Conservation (phyloP, 2,888 invertebrate genomes). For the Apodemia duryi region DNA sequence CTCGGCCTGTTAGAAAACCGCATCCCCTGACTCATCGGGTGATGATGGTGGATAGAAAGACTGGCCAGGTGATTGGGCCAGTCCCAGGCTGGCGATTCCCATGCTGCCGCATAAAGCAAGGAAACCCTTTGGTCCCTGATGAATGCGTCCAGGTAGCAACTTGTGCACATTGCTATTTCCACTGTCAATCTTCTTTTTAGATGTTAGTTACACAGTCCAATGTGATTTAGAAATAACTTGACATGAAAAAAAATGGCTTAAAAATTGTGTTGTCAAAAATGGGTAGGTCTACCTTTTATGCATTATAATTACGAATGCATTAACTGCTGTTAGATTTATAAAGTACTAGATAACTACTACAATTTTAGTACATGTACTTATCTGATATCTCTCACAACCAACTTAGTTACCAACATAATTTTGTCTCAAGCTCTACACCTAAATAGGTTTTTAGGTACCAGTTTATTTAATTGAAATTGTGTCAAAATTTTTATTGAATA, state of each 20-base stretch:
- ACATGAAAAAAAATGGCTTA: not conserved
- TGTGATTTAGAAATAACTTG: not conserved
- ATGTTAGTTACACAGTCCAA: slow-evolving; percentile 1
- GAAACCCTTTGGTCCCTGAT: not conserved
- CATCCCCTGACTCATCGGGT: not conserved
- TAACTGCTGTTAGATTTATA: slow-evolving; percentile 1
- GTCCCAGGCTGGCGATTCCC: slow-evolving; percentile 6
- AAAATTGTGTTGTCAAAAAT: not conserved
- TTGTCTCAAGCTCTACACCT: too few relatives aligned
- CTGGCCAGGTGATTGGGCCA: slow-evolving; percentile 5
- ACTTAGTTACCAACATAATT: too few relatives aligned
- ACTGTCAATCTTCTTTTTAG: not conserved
- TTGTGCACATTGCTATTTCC: not conserved
- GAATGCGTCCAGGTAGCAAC: not conserved
- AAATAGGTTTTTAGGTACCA: too few relatives aligned
- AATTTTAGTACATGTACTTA: not conserved
- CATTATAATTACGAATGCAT: not conserved
- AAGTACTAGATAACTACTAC: not conserved
- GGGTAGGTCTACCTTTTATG: not conserved
- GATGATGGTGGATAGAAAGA: slow-evolving; percentile 1
- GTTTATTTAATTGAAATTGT: too few relatives aligned
- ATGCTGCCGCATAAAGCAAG: not conserved
- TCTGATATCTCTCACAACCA: too few relatives aligned
- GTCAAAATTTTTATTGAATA: too few relatives aligned
- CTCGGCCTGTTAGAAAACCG: not conserved